Evolutionary conservation across 2,113 vertebrate genomes (phyloP), one percentile per base, ranked within the genome.

Genomic region (Desmodus rotundus): DNA sequence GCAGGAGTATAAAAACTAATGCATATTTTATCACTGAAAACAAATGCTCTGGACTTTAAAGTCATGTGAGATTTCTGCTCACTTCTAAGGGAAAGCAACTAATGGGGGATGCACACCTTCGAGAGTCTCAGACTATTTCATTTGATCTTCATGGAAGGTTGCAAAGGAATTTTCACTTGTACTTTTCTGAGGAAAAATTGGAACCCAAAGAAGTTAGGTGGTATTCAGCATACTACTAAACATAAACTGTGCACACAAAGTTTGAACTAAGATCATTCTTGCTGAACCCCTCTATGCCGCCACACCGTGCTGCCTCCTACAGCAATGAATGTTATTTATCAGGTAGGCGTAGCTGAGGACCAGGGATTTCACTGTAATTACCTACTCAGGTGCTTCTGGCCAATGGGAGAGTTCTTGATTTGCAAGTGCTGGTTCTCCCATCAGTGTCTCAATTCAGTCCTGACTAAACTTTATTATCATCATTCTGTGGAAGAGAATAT

Each of bases 11-110:
- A 96, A 96, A 94, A 94, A 82, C 0, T 67, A 6, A 20, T 77
- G 96, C 93, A 95, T 22, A 87, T 87, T 82, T 97, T 95, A 87
- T 94, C 88, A 80, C 72, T 84, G 22, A 65, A 95, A 85, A 95
- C 70, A 95, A 97, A n/a, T 3, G 0, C 0, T 89, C 77, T 92
- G 17, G 72, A n/a, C 52, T 96, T 96, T 67, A 92, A 67, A 97
- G 56, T 74, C 76, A n/a, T 50, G 20, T 61, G 93, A 84, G 45
- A 65, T 94, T 96, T 77, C 1, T 85, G 28, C 41, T 97, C 76
- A 22, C 22, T 82, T 82, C 33, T 61, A 61, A 89, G 33, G n/a
- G 50, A 95, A 95, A 86, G 50, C 17, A 81, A 38, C 52, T 50
- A 16, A 63, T 14, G 5, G 38, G n/a, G 19, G 14, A 67, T 15